Base-by-base conservation (phyloP, 1,140 invertebrate species). In the Neodiprion pinetum region DNA sequence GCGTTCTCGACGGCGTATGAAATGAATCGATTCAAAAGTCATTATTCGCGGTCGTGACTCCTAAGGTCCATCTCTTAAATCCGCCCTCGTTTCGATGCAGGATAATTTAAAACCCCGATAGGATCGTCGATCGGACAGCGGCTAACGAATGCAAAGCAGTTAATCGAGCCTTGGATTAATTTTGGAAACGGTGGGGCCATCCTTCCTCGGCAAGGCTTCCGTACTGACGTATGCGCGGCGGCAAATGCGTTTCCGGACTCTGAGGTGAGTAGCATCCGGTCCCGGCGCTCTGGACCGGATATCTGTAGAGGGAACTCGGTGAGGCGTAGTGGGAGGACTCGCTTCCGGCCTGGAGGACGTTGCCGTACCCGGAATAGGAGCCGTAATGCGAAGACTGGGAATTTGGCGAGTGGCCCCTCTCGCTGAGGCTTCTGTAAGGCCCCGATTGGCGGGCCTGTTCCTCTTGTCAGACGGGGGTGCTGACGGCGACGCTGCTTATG, bases 391-490 rank as follows among this genome's bases (percentile, higher is more conserved):
- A 86, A 1, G 83, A 84, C 67, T 81, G 84, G 9, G 82, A 61
- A 40, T 40, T 40, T 11, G 53, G 84, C 0, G 85, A 88, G 71
- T 87, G 88, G 9, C 87, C 87, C 1, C 87, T 86, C 61, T 88
- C 87, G 77, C 86, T 88, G 2, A 88, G 74, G 67, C 87, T 88
- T 48, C 87, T 81, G 73, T 87, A 87, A 79, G 87, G 87, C 83
- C 87, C 87, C 85, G 81, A 70, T 76, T 86, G 77, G 14, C 85
- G 85, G 83, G 85, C 82, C 84, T 85, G 82, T 76, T 82, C 86
- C 84, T 87, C 87, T 76, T 88, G 87, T 88, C 87, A 88, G 78
- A 88, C 86, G 9, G 86, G 84, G 40, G 87, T 87, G 78, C 86
- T 88, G 0, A 84, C 87, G 65, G 82, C 84, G 77, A 90, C 79